These are phyloP conservation scores for Battus philenor DNA, from an alignment of 1,140 invertebrate genomes.

Conservation along the genomic window DNA sequence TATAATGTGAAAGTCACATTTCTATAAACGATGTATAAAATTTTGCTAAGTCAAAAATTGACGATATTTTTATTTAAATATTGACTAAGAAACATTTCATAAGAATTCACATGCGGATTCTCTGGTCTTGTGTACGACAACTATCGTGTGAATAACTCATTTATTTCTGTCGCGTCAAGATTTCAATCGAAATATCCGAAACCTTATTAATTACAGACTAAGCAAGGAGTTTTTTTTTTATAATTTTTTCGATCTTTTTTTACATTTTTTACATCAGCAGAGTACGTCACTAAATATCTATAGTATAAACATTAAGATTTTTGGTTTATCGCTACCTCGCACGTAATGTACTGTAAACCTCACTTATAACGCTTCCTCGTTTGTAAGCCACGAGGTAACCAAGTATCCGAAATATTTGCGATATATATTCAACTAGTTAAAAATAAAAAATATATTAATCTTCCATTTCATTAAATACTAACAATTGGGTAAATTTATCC, in stretches of 20 bases:
- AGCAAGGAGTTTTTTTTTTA: slow-evolving; percentile 70
- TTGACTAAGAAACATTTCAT: slow-evolving; percentile 74
- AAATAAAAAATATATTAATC: slow-evolving; percentile 75
- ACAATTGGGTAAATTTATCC: slow-evolving; percentile 55
- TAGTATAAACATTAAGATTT: slow-evolving; percentile 68
- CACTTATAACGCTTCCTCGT: slow-evolving; percentile 31
- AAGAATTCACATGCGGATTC: slow-evolving; percentile 69
- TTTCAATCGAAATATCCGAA: slow-evolving; percentile 64
- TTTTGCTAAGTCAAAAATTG: slow-evolving; percentile 76
- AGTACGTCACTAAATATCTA: slow-evolving; percentile 70
- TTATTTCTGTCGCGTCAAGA: slow-evolving; percentile 58
- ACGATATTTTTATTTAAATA: slow-evolving; percentile 70
- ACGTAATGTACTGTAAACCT: slow-evolving; percentile 44
- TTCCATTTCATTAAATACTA: slow-evolving; percentile 64
- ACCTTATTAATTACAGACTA: slow-evolving; percentile 70
- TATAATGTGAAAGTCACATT: slow-evolving; percentile 58
- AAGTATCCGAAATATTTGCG: slow-evolving; percentile 51
- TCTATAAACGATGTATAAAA: slow-evolving; percentile 74
- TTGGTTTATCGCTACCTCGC: slow-evolving; percentile 73
- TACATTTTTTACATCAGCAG: slow-evolving; percentile 71
- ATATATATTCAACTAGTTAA: slow-evolving; percentile 61
- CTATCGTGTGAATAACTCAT: slow-evolving; percentile 44
- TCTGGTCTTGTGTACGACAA: slow-evolving; percentile 26
- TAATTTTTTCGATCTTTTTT: slow-evolving; percentile 65
- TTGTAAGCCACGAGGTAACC: slow-evolving; percentile 42